These are phyloP conservation scores for Polypterus bichir DNA, from an alignment of 2,113 vertebrate species.

Conservation along the genomic window DNA sequence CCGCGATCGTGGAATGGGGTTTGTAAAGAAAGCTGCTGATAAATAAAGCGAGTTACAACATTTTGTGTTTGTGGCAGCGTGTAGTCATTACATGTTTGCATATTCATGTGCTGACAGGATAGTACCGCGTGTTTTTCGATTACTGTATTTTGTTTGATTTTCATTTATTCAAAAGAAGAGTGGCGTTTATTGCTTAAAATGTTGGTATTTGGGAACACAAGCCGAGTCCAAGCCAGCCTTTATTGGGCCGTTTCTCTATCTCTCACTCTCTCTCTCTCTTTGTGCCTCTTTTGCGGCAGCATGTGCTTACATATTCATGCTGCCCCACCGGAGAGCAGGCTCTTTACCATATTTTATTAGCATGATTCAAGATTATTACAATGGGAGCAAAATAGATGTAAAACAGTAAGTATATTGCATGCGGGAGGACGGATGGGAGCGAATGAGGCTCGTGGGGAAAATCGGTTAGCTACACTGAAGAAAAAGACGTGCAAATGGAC, in stretches of 20 bases:
- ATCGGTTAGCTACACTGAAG: no score
- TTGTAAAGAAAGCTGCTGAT: conserved; percentile 17
- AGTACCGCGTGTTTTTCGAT: conserved; percentile 20
- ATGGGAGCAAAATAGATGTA: no score
- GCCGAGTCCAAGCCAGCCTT: background rate
- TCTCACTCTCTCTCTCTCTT: conserved; percentile 25
- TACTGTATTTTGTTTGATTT: background rate
- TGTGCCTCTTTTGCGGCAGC: conserved; percentile 41
- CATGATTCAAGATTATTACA: conserved; percentile 1
- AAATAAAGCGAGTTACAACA: conserved; percentile 39
- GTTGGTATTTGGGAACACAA: no score
- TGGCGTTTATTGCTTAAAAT: no score
- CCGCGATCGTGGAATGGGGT: conserved; percentile 17
- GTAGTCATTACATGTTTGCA: conserved; percentile 48
- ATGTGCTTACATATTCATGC: conserved; percentile 54
- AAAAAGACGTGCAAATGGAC: no score
- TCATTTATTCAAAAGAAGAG: background rate
- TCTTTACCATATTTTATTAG: conserved; percentile 39
- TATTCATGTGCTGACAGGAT: conserved; percentile 48
- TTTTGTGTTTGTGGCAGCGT: conserved; percentile 32
- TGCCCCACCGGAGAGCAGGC: conserved; percentile 35
- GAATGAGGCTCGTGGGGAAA: no score
- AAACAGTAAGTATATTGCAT: background rate
- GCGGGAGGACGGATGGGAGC: background rate
- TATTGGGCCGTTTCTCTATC: conserved; percentile 15